Evolutionary conservation across 2,888 invertebrate species (phyloP).

Genomic region (Lepidocyrtinus sp.): DNA sequence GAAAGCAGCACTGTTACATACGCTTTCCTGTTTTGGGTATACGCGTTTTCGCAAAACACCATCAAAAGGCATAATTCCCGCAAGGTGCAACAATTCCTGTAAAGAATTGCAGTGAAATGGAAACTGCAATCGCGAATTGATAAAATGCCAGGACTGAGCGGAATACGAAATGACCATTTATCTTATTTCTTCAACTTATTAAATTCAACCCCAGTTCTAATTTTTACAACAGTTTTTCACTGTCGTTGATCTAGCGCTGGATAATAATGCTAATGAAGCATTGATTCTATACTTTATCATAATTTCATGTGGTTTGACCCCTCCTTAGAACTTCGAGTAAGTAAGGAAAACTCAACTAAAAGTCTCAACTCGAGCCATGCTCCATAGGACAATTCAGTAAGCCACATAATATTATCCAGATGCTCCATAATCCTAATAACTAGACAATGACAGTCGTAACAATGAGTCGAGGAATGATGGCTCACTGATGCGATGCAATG

Average conservation of each 20-base stretch:
- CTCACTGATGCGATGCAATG: constrained; percentile 21
- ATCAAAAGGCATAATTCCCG: constrained; percentile 1
- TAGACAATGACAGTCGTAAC: constrained; percentile 17
- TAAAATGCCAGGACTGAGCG: background rate
- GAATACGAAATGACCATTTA: background rate
- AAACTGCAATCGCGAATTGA: background rate
- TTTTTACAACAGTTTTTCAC: no score
- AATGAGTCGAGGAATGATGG: constrained; percentile 35
- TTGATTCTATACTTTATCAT: no score
- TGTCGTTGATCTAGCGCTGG: no score
- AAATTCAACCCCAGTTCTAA: background rate
- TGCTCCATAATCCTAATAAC: constrained; percentile 8
- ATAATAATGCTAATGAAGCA: no score
- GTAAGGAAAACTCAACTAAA: no score
- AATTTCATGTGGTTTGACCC: no score
- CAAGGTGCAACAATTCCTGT: background rate
- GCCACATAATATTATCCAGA: constrained; percentile 5
- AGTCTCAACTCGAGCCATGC: no score
- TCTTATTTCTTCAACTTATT: background rate
- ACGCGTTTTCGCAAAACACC: no score
- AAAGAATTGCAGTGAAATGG: background rate
- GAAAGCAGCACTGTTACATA: no score
- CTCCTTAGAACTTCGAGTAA: no score
- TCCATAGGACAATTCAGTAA: background rate
- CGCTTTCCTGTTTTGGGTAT: background rate